phyloP scores from a whole-genome alignment of 2,797 vertebrate species.

The Crossoptilon crossoptilon region DNA sequence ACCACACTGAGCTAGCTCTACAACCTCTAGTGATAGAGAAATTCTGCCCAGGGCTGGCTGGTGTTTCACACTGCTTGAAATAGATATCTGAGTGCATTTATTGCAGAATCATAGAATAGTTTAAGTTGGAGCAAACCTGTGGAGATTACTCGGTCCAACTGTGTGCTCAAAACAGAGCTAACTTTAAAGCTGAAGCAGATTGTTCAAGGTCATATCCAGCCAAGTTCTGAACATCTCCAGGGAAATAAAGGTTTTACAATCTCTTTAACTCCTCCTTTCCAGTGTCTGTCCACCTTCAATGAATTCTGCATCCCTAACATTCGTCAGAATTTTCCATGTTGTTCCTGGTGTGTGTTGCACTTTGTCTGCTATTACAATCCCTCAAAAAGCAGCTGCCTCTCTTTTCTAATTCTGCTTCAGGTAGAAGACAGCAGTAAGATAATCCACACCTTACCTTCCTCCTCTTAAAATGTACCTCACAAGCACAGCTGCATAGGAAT shows the following conservation, averaged over 20 bases:
- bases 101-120: no score
- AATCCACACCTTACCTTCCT: accelerated
- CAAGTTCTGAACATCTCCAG: background rate
- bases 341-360: background rate
- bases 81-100: background rate
- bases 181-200: background rate
- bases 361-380: background rate
- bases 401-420: background rate
- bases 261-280: background rate
- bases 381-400: background rate
- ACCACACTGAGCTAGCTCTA: no score
- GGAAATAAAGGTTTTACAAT: background rate
- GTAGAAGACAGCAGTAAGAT: background rate
- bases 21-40: background rate
- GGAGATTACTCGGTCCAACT: background rate
- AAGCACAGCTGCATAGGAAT: background rate
- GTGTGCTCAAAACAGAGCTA: background rate
- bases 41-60: background rate
- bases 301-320: background rate
- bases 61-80: background rate
- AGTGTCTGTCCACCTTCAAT: background rate
- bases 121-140: background rate
- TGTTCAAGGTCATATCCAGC: background rate
- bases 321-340: background rate
- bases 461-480: background rate